A percentile compares a stretch with the other conserved stretches of the same genome.
Conservation (phyloP, 2,888 invertebrate genomes). For the Leptinotarsa rubiginosa region DNA sequence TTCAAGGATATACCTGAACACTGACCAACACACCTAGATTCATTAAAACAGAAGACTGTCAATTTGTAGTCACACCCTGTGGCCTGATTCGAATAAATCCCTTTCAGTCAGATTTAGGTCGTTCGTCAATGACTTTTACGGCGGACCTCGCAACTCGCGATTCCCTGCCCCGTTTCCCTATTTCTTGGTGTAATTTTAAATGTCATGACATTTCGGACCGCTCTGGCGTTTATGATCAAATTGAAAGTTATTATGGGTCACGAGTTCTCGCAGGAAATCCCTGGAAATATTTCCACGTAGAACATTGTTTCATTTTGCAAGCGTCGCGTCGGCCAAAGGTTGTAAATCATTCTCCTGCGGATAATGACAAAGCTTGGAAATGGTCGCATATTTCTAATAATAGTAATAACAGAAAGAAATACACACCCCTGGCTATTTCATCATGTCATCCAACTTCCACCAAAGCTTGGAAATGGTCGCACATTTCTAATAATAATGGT, state of each 20-base stretch:
- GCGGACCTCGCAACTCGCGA: background rate
- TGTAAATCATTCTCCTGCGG: background rate
- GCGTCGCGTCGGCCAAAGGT: background rate
- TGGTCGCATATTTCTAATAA: background rate
- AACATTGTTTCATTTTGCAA: background rate
- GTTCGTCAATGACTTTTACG: conserved; percentile 5
- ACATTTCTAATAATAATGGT: background rate
- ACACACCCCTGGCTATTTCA: too few species aligned
- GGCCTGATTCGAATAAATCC: background rate
- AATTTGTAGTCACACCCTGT: background rate
- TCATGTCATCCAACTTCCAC: too few species aligned
- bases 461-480: background rate
- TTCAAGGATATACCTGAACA: too few species aligned
- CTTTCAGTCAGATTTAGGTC: conserved; percentile 7
- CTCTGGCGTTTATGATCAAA: conserved; percentile 1
- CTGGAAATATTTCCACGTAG: background rate
- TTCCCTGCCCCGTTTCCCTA: conserved; percentile 8
- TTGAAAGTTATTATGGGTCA: conserved; percentile 23
- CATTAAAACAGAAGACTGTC: too few species aligned
- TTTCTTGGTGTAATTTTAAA: conserved; percentile 15
- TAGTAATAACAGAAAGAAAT: background rate
- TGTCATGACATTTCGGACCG: conserved; percentile 23
- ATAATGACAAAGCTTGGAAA: background rate
- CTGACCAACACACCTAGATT: background rate
- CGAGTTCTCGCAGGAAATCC: conserved; percentile 1